These are phyloP conservation scores for Falco peregrinus DNA, from an alignment of 2,797 vertebrate species.

Conservation along the genomic window DNA sequence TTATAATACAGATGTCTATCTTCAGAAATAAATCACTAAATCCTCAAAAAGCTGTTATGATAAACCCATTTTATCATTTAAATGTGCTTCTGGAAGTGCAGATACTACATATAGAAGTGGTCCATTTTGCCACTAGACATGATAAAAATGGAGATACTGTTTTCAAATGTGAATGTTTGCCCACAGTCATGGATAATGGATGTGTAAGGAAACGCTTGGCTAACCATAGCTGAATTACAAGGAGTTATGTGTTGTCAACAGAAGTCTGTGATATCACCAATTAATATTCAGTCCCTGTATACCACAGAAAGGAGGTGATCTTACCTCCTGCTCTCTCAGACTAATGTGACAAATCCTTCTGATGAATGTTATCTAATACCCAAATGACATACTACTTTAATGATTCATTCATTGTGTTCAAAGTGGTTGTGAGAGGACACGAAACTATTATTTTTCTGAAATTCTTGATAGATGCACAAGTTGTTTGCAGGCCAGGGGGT, in stretches of 20 bases:
- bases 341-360: neutral
- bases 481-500: accelerated
- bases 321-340: neutral
- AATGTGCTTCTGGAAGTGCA: neutral
- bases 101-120: neutral
- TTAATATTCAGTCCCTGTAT: neutral
- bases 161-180: neutral
- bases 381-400: neutral
- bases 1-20: neutral
- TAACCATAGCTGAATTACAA: neutral
- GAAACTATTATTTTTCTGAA: neutral
- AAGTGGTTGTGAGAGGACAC: neutral
- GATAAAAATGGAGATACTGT: neutral
- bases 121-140: neutral
- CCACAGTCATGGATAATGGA: neutral
- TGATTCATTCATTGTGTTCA: neutral
- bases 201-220: neutral
- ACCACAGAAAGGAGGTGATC: neutral
- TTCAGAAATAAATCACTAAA: neutral
- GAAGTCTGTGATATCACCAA: neutral
- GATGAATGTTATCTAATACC: neutral
- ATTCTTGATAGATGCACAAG: neutral
- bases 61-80: neutral
- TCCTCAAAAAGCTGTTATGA: neutral
- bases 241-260: neutral